Evolutionary conservation across 2,113 vertebrate genomes (phyloP), one percentile per base, ranked within the genome.

Genomic region (Rhinolophus ferrumequinum): DNA sequence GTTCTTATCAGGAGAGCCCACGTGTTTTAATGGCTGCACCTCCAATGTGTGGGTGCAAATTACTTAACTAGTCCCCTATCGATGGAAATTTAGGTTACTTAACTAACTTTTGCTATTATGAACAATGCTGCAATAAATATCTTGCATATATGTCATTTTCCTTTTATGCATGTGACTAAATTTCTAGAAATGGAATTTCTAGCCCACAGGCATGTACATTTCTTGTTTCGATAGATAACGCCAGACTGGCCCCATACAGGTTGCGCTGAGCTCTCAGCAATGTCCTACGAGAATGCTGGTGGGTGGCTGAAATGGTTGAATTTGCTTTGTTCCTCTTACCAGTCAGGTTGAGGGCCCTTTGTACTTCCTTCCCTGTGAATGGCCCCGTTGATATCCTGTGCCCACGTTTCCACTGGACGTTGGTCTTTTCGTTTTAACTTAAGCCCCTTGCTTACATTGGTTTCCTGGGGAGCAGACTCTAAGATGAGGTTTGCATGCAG

Each of bases 131-230:
- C 7, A 33, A 13, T 52, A 44, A 21, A 26, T 52, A 60, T 9
- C 41, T 60, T 44, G 15, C 62, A 60, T 19, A 4, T 11, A 24
- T 2, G 18, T 21, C 41, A 56, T 77, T 85, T 90, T 47, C 14
- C 13, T 24, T 73, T 95, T 19, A 56, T 3, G 12, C 18, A 4
- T 33, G 28, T 21, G 11, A 66, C 14, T 64, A 19, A 35, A 80
- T 58, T 85, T 85, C 72, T 67, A 44, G 56, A 84, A 85, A 66
- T 67, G 47, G 24, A 66, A 69, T 44, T 80, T 86, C 67, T 80
- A 66, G 66, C 28, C 47, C 41, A 67, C 73, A 8, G 50, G 1
- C 30, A n/a, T 16, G 28, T 50, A 6, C 3, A 52, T 14, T 77
- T 95, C 73, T 80, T 56, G 16, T 67, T 90, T 79, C 66, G 56